Evolutionary conservation across 2,888 invertebrate genomes (phyloP).

Genomic region (Pollenia griseotomentosa): DNA sequence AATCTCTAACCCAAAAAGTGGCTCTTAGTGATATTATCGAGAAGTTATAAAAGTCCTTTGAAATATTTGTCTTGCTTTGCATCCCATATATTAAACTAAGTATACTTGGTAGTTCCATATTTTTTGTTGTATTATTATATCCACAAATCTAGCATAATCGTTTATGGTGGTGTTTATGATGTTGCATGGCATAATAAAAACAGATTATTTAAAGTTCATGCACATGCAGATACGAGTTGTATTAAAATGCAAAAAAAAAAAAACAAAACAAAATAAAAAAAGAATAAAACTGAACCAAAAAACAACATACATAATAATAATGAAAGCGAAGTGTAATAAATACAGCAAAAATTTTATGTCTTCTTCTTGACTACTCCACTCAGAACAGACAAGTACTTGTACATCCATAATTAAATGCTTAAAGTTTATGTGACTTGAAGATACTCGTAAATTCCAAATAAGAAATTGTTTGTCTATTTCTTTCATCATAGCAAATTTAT

Average conservation of each 20-base stretch:
- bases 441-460: slow-evolving; percentile 7
- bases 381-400: slow-evolving; percentile 18
- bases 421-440: slow-evolving; percentile 30
- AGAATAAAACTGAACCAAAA: neutral
- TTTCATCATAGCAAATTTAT: slow-evolving; percentile 40
- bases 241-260: neutral
- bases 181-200: slow-evolving; percentile 53
- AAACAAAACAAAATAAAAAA: neutral
- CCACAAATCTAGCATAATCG: slow-evolving; percentile 50
- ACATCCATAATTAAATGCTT: slow-evolving; percentile 32
- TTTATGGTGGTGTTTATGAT: slow-evolving; percentile 62
- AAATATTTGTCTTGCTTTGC: no score
- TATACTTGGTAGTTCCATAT: slow-evolving; percentile 7
- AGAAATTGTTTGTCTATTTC: slow-evolving; percentile 17
- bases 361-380: slow-evolving; percentile 33
- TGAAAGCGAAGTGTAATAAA: slow-evolving; percentile 41
- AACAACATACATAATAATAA: slow-evolving; percentile 2
- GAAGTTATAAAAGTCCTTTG: no score
- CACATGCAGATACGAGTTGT: neutral
- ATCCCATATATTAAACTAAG: neutral
- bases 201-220: slow-evolving; percentile 29
- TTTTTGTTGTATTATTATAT: slow-evolving; percentile 1
- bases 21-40: no score
- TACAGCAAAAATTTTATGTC: neutral
- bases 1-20: no score